Percentiles rank a stretch among this genome's conserved stretches.
phyloP scores from a whole-genome alignment of 2,113 vertebrate genomes.

The Oceanodroma tethys region DNA sequence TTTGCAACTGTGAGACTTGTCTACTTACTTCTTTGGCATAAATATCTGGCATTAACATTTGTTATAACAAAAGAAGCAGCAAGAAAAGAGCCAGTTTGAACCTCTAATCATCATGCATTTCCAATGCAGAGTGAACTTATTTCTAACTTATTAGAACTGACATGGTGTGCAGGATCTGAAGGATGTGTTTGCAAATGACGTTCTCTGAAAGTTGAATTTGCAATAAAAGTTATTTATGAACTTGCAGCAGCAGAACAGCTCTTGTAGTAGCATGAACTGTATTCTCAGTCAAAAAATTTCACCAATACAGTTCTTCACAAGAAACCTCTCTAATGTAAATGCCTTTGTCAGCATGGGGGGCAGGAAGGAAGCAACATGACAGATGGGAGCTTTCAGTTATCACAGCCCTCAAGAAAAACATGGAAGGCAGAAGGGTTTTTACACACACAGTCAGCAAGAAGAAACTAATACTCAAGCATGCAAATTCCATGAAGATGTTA shows the following conservation, averaged over 20 bases:
- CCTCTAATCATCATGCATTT: background rate
- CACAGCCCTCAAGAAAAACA: background rate
- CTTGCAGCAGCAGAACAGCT: background rate
- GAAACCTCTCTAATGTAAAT: background rate
- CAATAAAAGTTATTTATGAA: conserved; percentile 32
- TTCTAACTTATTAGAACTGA: background rate
- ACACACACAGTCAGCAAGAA: background rate
- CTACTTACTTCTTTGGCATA: background rate
- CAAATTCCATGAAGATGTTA: background rate
- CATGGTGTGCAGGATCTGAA: background rate
- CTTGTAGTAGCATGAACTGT: background rate
- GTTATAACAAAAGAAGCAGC: background rate
- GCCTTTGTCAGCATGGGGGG: background rate
- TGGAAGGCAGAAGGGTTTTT: background rate
- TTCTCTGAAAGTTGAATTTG: background rate
- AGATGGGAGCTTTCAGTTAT: accelerated
- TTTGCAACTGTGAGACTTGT: conserved; percentile 1
- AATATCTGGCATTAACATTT: background rate
- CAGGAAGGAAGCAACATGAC: background rate
- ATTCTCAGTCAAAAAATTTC: background rate
- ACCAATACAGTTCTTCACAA: background rate
- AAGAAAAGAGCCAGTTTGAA: background rate
- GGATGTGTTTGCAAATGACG: background rate
- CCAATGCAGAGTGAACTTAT: background rate
- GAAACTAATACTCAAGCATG: background rate